These are phyloP conservation scores for Pseudachorutes palmiensis DNA, from an alignment of 1,140 invertebrate species.

Conservation along the genomic window DNA sequence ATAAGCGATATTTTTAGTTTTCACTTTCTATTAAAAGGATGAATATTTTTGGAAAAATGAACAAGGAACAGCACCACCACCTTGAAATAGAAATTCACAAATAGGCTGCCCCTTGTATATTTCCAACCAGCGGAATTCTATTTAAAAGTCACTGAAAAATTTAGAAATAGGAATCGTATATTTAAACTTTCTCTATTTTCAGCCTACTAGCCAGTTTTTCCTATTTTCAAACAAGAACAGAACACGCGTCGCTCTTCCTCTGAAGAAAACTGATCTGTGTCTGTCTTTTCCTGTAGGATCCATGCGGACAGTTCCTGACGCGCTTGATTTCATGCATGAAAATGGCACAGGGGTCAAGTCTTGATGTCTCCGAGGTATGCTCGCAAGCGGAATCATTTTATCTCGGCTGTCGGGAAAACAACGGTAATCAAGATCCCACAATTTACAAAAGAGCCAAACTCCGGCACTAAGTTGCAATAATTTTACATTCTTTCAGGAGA, in stretches of 20 bases:
- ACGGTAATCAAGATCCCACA: background rate
- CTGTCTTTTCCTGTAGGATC: background rate
- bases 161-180: conserved; percentile 7
- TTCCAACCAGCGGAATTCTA: background rate
- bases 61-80: background rate
- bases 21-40: background rate
- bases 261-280: background rate
- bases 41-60: conserved; percentile 2
- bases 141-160: conserved; percentile 6
- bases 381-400: background rate
- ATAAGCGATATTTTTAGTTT: conserved; percentile 8
- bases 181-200: conserved; percentile 9
- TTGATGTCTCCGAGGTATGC: background rate
- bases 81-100: background rate
- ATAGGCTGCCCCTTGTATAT: background rate
- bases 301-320: background rate
- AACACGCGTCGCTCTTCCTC: background rate
- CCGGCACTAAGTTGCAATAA: background rate
- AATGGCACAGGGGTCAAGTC: background rate
- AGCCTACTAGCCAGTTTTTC: background rate
- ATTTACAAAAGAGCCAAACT: too few species aligned
- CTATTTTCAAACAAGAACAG: background rate
- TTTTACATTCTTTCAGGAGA: background rate
- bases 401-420: background rate
- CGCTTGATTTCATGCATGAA: background rate